Evolutionary conservation across 2,888 invertebrate species (phyloP), one percentile per base, ranked within the genome.

Genomic region (Acrocera orbiculus): DNA sequence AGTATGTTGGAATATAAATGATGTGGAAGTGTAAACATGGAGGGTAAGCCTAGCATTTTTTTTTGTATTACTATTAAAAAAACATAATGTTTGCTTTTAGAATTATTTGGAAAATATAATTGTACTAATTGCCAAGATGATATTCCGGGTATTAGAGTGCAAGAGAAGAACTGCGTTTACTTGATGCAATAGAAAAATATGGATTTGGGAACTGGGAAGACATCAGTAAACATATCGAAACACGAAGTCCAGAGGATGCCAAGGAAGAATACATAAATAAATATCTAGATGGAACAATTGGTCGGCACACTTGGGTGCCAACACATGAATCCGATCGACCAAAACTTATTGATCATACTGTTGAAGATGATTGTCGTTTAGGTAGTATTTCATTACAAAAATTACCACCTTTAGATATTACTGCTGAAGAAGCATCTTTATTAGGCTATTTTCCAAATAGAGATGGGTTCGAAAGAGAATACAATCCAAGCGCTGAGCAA

Each of bases 191-290:
- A 46, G 92, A 92, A 63, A 79, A 85, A 51, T 92, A 81, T 65
- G 89, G 90, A 2, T 92, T 87, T 63, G 92, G 90, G 20, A 93
- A 92, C 57, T 93, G 93, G 92, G 85, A 89, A 59, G 83, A 89
- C 57, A 82, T 92, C 45, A 79, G 87, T 36, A 76, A 79, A 62
- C 80, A 87, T 52, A 82, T 93, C 46, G 82, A 87, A 63, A 82
- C 83, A 16, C 68, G 79, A 52, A 77, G 79, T 36, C 74, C 87
- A n/a, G 85, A 87, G 67, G 89, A 90, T 61, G 83, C 86, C 42
- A 83, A 83, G 66, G 83, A 89, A 51, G 89, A 92, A 57, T 92
- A 87, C 53, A 78, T 83, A 37, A 72, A 76, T 37, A 75, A 85
- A 49, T 93, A 82, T 57, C 68, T 93, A 33, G 79, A 85, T 49